phyloP scores from a whole-genome alignment of 2,113 vertebrate species.

The Sciurus niger region DNA sequence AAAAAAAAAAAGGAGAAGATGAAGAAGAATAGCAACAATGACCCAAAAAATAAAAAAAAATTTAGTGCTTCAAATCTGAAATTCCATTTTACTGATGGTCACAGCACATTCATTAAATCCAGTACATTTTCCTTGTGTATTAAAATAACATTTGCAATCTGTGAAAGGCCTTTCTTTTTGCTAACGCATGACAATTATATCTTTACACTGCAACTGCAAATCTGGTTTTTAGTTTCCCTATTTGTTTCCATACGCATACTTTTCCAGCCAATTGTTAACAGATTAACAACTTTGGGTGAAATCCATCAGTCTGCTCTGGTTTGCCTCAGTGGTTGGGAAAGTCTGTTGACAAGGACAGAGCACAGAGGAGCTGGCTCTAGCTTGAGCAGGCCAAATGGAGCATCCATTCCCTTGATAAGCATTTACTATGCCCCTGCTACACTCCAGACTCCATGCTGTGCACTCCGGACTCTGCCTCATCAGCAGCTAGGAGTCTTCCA shows the following conservation, averaged over 20 bases:
- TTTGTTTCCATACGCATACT: conserved; percentile 74
- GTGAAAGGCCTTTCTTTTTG: conserved; percentile 61
- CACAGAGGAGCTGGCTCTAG: not conserved
- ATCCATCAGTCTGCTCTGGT: conserved; percentile 70
- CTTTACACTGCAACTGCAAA: conserved; percentile 73
- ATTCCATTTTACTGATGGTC: conserved; percentile 74
- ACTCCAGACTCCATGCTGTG: not conserved
- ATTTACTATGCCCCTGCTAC: not conserved
- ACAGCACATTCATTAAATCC: conserved; percentile 76
- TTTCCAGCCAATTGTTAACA: conserved; percentile 81
- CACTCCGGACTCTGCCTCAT: not conserved
- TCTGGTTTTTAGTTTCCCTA: conserved; percentile 69
- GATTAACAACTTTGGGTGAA: conserved; percentile 78
- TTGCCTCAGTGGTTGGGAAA: conserved; percentile 25
- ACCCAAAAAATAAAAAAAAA: not conserved
- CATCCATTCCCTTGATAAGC: not conserved
- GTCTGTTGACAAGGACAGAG: conserved; percentile 65
- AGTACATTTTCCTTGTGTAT: conserved; percentile 67
- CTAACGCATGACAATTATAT: conserved; percentile 72
- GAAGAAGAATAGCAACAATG: not conserved
- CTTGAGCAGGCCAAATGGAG: conserved; percentile 30
- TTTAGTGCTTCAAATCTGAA: conserved; percentile 5
- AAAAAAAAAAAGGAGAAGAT: not conserved
- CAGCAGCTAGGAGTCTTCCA: conserved; percentile 27
- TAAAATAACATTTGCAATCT: conserved; percentile 81